These are phyloP conservation scores for Drosophila nigrodunni DNA, from an alignment of 1,140 invertebrate species.

Conservation along the genomic window DNA sequence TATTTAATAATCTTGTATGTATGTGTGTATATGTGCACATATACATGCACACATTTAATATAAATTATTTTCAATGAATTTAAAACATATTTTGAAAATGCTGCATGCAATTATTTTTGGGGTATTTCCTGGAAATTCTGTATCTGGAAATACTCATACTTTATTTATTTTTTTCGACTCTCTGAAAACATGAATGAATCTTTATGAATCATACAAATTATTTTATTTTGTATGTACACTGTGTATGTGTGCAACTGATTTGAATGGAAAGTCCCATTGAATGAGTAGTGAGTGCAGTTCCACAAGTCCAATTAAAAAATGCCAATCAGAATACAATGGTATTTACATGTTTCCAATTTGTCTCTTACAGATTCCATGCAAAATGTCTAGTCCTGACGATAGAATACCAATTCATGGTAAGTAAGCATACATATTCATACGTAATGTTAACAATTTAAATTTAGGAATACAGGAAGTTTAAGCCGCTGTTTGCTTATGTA, in stretches of 20 bases:
- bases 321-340: not conserved
- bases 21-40: not conserved
- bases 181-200: conserved; percentile 4
- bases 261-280: conserved; percentile 16
- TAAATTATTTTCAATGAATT: conserved; percentile 39
- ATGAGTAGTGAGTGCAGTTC: not conserved
- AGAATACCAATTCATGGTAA: conserved; percentile 83
- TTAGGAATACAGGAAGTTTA: no score
- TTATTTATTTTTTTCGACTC: not conserved
- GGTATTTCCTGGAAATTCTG: not conserved
- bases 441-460: no score
- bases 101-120: conserved; percentile 9
- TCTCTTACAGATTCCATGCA: conserved; percentile 67
- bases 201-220: not conserved
- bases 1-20: not conserved
- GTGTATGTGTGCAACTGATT: not conserved
- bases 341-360: not conserved
- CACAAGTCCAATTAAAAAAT: not conserved
- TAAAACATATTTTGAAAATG: conserved; percentile 9
- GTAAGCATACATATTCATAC: conserved; percentile 20
- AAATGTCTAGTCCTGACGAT: conserved; percentile 84
- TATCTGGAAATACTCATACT: not conserved
- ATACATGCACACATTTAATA: not conserved
- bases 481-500: no score
- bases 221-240: not conserved